A percentile compares a stretch with the other conserved stretches of the same genome.
phyloP scores from a whole-genome alignment of 2,797 vertebrate species.

The Lutjanus campechanus region DNA sequence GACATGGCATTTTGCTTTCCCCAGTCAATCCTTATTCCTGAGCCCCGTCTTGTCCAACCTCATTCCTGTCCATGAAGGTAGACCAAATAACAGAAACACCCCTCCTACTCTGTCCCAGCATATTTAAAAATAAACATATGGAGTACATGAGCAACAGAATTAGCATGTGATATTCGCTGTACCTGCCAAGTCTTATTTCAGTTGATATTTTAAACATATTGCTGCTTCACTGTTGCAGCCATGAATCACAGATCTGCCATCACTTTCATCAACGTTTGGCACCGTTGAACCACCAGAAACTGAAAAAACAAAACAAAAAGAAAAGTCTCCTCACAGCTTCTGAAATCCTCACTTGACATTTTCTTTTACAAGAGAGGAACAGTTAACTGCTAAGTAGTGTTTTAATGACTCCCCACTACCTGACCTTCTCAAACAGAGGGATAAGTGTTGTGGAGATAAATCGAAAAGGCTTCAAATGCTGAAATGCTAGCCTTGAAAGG shows the following conservation, averaged over 20 bases:
- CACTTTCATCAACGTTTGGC: slow-evolving; percentile 1
- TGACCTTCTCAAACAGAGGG: slow-evolving; percentile 12
- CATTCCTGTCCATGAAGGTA: not conserved
- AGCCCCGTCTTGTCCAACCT: not conserved
- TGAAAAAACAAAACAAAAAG: no score
- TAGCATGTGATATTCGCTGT: not conserved
- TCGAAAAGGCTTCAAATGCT: slow-evolving; percentile 20
- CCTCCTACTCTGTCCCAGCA: not conserved
- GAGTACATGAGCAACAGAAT: not conserved
- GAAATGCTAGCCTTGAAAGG: slow-evolving; percentile 1
- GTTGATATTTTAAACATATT: not conserved
- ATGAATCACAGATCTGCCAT: not conserved
- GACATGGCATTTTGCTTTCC: no score
- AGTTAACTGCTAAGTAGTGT: not conserved
- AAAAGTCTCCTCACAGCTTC: slow-evolving; percentile 5
- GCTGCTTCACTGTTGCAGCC: not conserved
- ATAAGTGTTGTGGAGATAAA: slow-evolving; percentile 2
- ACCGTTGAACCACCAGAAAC: not conserved
- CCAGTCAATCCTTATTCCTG: no score
- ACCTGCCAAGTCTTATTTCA: not conserved
- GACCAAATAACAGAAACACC: not conserved
- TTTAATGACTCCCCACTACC: slow-evolving; percentile 15
- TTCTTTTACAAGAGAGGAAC: slow-evolving; percentile 1
- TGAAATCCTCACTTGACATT: slow-evolving; percentile 17
- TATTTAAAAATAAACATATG: no score